These are phyloP conservation scores for Sycophaga agraensis DNA, from an alignment of 1,140 invertebrate species.

Conservation along the genomic window DNA sequence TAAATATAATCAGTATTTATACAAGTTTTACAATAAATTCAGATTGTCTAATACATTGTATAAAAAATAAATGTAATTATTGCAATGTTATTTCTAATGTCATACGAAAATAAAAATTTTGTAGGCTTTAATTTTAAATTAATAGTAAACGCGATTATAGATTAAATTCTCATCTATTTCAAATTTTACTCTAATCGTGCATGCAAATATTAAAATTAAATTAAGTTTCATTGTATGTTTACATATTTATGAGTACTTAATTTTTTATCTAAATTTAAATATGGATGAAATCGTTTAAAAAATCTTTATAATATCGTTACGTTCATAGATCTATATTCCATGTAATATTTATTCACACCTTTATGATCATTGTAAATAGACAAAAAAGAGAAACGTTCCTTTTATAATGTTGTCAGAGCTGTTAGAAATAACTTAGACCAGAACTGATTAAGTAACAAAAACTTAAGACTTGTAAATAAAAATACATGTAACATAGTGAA, in stretches of 20 bases:
- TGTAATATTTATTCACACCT: constrained; percentile 25
- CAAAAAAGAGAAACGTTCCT: constrained; percentile 24
- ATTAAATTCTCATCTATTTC: not conserved
- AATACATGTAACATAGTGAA: constrained; percentile 28
- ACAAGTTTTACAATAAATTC: not conserved
- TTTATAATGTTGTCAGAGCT: constrained; percentile 22
- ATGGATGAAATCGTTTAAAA: too few relatives aligned
- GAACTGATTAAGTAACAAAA: constrained; percentile 28
- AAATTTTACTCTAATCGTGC: not conserved
- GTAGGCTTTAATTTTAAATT: constrained; percentile 3
- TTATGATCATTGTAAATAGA: constrained; percentile 30
- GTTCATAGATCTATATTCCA: constrained; percentile 5
- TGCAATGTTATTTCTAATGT: not conserved
- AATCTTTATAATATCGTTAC: too few relatives aligned
- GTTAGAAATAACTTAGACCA: constrained; percentile 19
- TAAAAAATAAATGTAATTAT: not conserved
- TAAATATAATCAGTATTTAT: constrained; percentile 22
- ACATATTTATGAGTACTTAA: constrained; percentile 14
- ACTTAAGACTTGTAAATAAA: constrained; percentile 25
- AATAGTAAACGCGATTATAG: not conserved
- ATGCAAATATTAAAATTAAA: not conserved
- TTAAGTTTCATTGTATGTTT: too few relatives aligned
- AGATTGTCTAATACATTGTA: not conserved
- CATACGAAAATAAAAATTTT: not conserved
- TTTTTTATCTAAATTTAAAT: too few relatives aligned